Conservation (phyloP, 2,113 vertebrate genomes). For the Sterna hirundo region DNA sequence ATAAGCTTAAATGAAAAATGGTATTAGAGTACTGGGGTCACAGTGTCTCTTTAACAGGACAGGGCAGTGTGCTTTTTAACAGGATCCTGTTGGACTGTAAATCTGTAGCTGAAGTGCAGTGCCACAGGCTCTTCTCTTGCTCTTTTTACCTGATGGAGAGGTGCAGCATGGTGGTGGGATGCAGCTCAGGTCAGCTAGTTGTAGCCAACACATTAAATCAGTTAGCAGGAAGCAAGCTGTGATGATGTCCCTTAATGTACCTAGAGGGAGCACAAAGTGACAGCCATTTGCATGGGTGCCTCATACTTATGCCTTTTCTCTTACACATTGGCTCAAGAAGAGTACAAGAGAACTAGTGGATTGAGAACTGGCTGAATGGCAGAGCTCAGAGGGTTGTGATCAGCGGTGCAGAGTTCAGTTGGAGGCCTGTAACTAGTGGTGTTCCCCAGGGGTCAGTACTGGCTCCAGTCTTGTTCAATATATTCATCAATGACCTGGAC, state of each 20-base stretch:
- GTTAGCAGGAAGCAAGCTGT: neutral
- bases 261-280: neutral
- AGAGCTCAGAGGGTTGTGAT: neutral
- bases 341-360: neutral
- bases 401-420: neutral
- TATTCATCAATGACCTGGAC: neutral
- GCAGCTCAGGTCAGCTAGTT: neutral
- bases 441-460: neutral
- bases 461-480: neutral
- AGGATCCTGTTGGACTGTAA: neutral
- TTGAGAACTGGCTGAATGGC: neutral
- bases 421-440: neutral
- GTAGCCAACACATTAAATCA: neutral
- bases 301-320: neutral
- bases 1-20: neutral
- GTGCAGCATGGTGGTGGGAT: neutral
- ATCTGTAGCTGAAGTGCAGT: neutral
- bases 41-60: neutral
- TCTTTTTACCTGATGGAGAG: neutral
- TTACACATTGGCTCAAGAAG: neutral
- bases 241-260: neutral
- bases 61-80: neutral
- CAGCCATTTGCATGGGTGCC: neutral
- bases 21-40: neutral
- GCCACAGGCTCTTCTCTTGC: neutral